Conservation (phyloP, 2,797 vertebrate species). For the Pseudomugil tenellus region DNA sequence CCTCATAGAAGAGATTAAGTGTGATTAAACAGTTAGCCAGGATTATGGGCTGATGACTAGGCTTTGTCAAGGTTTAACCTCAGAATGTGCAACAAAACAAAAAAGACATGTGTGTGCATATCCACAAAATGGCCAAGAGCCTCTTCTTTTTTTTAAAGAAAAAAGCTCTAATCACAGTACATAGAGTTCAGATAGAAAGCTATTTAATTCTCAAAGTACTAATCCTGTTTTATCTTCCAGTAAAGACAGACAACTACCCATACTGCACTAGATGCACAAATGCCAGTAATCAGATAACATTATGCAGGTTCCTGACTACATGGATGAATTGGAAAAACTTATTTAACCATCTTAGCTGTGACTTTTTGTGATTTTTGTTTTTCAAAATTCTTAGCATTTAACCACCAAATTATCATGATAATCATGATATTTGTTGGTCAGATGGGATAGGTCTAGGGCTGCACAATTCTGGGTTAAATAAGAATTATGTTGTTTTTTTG, state of each 20-base stretch:
- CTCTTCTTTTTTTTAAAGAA: not conserved
- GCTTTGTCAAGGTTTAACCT: constrained; percentile 55
- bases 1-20: constrained; percentile 32
- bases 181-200: constrained; percentile 6
- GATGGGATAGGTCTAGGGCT: too few relatives aligned
- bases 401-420: too few relatives aligned
- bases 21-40: constrained; percentile 35
- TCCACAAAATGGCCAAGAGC: constrained; percentile 5
- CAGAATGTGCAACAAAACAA: constrained; percentile 25
- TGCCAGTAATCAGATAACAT: not conserved
- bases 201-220: constrained; percentile 12
- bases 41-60: constrained; percentile 53
- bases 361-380: not conserved
- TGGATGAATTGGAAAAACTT: not conserved
- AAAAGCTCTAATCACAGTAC: not conserved
- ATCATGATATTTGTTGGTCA: too few relatives aligned
- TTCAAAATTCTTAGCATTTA: not conserved
- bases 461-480: too few relatives aligned
- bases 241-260: constrained; percentile 13
- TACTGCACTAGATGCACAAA: constrained; percentile 9
- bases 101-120: not conserved
- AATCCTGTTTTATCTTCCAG: constrained; percentile 10
- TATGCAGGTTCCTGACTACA: not conserved
- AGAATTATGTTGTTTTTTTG: too few relatives aligned
- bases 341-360: constrained; percentile 2